Evolutionary conservation across 1,140 invertebrate genomes (phyloP).

Genomic region (Drosophila pseudoobscura): DNA sequence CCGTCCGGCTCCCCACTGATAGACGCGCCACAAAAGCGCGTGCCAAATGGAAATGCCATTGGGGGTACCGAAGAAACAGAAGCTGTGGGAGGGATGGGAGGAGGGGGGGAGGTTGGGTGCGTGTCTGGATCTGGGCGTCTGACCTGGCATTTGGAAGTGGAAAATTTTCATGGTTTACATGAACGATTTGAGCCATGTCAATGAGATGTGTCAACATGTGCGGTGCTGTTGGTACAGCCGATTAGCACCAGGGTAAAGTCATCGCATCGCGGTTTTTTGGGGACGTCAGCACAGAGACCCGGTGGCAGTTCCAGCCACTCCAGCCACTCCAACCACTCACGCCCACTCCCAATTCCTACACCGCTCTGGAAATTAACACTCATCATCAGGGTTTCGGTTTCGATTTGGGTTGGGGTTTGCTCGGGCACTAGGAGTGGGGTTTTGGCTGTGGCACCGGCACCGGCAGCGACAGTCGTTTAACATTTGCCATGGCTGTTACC

Average conservation of each 20-base stretch:
- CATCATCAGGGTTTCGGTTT: slow-evolving; percentile 19
- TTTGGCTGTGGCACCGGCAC: slow-evolving; percentile 1
- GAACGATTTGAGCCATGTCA: slow-evolving; percentile 61
- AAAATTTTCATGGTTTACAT: slow-evolving; percentile 74
- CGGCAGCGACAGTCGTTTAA: slow-evolving; percentile 24
- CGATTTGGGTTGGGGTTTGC: neutral
- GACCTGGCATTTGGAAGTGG: slow-evolving; percentile 51
- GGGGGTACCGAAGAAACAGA: neutral
- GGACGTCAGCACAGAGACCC: slow-evolving; percentile 34
- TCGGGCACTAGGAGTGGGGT: slow-evolving; percentile 1
- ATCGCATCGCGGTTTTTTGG: slow-evolving; percentile 43
- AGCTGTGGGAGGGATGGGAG: neutral
- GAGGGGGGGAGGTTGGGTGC: no score
- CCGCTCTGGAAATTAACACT: slow-evolving; percentile 62
- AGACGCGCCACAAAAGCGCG: slow-evolving; percentile 5
- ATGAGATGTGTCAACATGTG: slow-evolving; percentile 65
- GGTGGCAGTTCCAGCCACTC: slow-evolving; percentile 16
- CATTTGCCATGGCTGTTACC: slow-evolving; percentile 55
- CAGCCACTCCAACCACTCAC: slow-evolving; percentile 23
- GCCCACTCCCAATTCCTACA: slow-evolving; percentile 34
- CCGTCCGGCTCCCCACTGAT: neutral
- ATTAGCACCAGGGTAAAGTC: slow-evolving; percentile 62
- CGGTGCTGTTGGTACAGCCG: slow-evolving; percentile 34
- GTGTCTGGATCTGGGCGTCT: neutral
- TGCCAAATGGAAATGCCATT: slow-evolving; percentile 58